Conservation (phyloP, 1,140 invertebrate genomes). For the Aleiodes sp. region DNA sequence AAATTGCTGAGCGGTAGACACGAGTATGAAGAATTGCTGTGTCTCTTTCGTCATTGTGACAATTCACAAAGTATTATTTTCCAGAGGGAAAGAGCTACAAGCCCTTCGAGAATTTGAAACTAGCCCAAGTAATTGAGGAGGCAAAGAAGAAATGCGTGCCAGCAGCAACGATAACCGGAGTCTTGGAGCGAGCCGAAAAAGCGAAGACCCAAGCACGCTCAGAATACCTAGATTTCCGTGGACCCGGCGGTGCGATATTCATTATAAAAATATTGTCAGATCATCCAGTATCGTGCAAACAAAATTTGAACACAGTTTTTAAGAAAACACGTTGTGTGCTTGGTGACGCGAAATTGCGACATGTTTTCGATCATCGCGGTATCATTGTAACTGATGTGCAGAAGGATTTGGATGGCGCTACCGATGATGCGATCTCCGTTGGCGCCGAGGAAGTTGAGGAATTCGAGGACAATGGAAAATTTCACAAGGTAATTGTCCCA, state of each 20-base stretch:
- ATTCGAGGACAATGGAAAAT: conserved; percentile 58
- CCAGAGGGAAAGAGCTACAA: conserved; percentile 67
- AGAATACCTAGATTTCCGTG: conserved; percentile 60
- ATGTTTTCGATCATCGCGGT: conserved; percentile 68
- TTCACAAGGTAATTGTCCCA: conserved; percentile 53
- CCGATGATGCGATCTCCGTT: conserved; percentile 71
- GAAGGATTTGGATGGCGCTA: conserved; percentile 64
- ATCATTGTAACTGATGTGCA: conserved; percentile 61
- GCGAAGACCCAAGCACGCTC: conserved; percentile 51
- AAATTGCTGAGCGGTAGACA: too few species aligned
- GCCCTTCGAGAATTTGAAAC: conserved; percentile 67
- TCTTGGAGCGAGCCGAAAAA: conserved; percentile 65
- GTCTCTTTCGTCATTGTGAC: background rate
- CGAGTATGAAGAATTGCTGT: too few species aligned
- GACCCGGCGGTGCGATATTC: conserved; percentile 59
- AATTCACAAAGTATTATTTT: conserved; percentile 29
- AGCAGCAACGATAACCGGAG: conserved; percentile 67
- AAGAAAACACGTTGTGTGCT: conserved; percentile 54
- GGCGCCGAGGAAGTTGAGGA: conserved; percentile 72
- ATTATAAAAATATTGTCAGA: conserved; percentile 59
- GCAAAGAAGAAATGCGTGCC: conserved; percentile 72
- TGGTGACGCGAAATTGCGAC: conserved; percentile 52
- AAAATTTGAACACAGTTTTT: conserved; percentile 56
- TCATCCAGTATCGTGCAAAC: conserved; percentile 53
- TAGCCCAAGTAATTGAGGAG: conserved; percentile 69